Evolutionary conservation across 1,140 invertebrate species (phyloP).

Genomic region (Phortica variegata): DNA sequence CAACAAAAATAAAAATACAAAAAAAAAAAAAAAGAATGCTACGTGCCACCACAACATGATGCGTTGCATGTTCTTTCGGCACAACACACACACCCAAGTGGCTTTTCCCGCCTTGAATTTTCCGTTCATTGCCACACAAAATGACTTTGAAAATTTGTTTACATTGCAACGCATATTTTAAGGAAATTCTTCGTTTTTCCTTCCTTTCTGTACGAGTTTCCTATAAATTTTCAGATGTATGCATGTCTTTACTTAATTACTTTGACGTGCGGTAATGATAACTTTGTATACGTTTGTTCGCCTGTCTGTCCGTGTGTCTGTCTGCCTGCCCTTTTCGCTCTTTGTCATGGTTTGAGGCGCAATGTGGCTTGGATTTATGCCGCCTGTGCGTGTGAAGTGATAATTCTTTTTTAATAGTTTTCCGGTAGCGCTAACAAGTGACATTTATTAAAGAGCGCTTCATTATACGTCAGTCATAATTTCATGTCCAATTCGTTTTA

Average conservation of each 20-base stretch:
- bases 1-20: no score
- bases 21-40: no score
- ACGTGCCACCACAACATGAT: no score
- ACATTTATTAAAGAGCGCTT: constrained; percentile 45
- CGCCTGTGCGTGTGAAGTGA: constrained; percentile 33
- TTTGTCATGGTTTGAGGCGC: constrained; percentile 20
- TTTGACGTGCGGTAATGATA: not conserved
- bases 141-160: no score
- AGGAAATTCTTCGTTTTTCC: constrained; percentile 1
- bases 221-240: no score
- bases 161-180: no score
- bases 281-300: constrained; percentile 9
- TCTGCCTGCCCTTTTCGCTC: not conserved
- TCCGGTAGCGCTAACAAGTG: constrained; percentile 46
- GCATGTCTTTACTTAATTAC: constrained; percentile 25
- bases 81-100: no score
- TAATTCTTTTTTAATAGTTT: constrained; percentile 55
- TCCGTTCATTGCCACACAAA: no score
- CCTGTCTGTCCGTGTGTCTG: constrained; percentile 6
- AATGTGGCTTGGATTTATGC: not conserved
- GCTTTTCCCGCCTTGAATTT: no score
- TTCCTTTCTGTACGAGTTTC: constrained; percentile 3
- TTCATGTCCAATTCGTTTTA: no score
- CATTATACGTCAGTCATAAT: no score
- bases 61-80: no score